A percentile compares a stretch with the other conserved stretches of the same genome.
Evolutionary conservation across 2,888 invertebrate genomes (phyloP).

Genomic region (Hypomecis punctinalis): DNA sequence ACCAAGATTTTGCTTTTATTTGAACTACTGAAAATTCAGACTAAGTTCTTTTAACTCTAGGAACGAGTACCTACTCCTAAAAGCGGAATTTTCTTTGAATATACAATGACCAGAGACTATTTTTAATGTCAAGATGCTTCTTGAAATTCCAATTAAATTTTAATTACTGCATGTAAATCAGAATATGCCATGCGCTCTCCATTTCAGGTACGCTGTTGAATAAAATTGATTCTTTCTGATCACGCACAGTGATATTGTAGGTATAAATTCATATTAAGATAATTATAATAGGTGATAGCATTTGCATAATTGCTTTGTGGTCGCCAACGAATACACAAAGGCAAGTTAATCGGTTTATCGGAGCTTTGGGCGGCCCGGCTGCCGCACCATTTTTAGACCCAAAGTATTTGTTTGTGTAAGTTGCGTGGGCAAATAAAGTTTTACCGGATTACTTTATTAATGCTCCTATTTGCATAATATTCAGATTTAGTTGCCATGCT

Average conservation of each 20-base stretch:
- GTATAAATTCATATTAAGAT: constrained; percentile 31
- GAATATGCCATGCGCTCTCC: neutral
- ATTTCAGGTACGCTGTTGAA: neutral
- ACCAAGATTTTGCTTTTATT: constrained; percentile 54
- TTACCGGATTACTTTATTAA: constrained; percentile 35
- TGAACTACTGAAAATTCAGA: constrained; percentile 49
- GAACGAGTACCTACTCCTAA: constrained; percentile 14
- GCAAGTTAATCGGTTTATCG: constrained; percentile 46
- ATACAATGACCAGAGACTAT: neutral
- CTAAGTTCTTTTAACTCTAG: constrained; percentile 26
- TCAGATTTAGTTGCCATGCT: constrained; percentile 16
- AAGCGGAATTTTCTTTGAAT: constrained; percentile 22
- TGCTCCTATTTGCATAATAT: constrained; percentile 23
- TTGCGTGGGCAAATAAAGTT: constrained; percentile 37
- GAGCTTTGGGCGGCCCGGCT: constrained; percentile 24
- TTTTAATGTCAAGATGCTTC: too few relatives aligned
- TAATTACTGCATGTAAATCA: constrained; percentile 3
- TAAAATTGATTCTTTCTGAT: constrained; percentile 28
- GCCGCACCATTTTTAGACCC: constrained; percentile 36
- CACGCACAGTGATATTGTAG: constrained; percentile 26
- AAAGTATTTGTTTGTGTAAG: constrained; percentile 35
- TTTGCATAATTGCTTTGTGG: constrained; percentile 52
- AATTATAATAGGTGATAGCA: constrained; percentile 40
- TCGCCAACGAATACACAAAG: constrained; percentile 44
- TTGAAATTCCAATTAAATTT: too few relatives aligned